Evolutionary conservation across 2,797 vertebrate species (phyloP).

Genomic region (Scyliorhinus canicula): DNA sequence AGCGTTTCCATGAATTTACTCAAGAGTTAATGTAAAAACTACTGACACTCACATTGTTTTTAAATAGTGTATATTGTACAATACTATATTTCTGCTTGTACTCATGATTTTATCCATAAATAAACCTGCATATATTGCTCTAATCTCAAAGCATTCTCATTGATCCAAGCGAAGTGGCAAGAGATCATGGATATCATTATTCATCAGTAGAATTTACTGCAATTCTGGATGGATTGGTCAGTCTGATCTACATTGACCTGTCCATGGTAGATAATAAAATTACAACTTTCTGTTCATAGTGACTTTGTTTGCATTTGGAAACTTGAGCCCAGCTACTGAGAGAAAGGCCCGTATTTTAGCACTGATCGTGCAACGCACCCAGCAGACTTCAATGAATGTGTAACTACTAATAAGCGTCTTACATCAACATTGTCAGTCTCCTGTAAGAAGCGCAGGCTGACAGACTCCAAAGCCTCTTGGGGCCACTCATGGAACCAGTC

Average conservation of each 20-base stretch:
- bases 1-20: neutral
- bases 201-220: neutral
- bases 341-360: neutral
- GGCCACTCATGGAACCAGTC: constrained; percentile 96
- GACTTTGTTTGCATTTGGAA: too few species aligned
- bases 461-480: constrained; percentile 77
- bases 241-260: neutral
- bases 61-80: neutral
- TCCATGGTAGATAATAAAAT: neutral
- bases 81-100: neutral
- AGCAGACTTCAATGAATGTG: neutral
- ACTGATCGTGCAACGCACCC: neutral
- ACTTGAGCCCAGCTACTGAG: neutral
- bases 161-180: neutral
- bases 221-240: neutral
- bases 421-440: constrained; percentile 73
- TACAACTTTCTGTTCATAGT: neutral
- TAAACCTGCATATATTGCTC: neutral
- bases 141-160: neutral
- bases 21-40: neutral
- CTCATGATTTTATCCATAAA: neutral
- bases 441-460: constrained; percentile 81
- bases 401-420: constrained; percentile 40
- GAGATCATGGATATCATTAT: neutral
- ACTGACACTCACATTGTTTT: neutral